These are phyloP conservation scores for Anticlea derivata DNA, from an alignment of 2,888 invertebrate genomes.

Conservation along the genomic window DNA sequence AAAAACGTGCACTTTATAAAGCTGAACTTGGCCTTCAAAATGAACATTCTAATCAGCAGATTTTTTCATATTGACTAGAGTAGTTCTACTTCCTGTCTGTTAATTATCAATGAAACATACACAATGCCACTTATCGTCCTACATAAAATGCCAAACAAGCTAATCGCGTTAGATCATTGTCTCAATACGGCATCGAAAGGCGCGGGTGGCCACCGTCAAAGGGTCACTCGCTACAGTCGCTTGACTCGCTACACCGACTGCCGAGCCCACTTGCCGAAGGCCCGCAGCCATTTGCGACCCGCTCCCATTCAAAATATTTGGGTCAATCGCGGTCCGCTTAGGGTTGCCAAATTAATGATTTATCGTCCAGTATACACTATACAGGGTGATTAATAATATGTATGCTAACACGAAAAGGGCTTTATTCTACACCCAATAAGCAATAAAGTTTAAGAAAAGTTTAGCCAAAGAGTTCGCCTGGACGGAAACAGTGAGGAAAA, in stretches of 20 bases:
- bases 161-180: slow-evolving; percentile 34
- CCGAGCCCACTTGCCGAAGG: slow-evolving; percentile 26
- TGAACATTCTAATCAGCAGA: neutral
- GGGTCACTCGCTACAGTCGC: slow-evolving; percentile 37
- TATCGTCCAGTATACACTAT: slow-evolving; percentile 1
- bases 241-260: slow-evolving; percentile 7
- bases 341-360: slow-evolving; percentile 24
- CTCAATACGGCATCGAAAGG: slow-evolving; percentile 40
- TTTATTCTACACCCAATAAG: no score
- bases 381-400: no score
- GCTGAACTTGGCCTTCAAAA: slow-evolving; percentile 15
- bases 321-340: slow-evolving; percentile 56
- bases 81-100: slow-evolving; percentile 10
- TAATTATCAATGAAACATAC: slow-evolving; percentile 17
- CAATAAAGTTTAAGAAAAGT: no score
- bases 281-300: slow-evolving; percentile 37
- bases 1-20: slow-evolving; percentile 4
- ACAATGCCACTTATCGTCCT: slow-evolving; percentile 14
- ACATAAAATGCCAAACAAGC: slow-evolving; percentile 22
- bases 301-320: slow-evolving; percentile 54
- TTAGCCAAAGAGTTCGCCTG: neutral
- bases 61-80: neutral
- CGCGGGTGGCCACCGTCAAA: slow-evolving; percentile 46
- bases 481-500: neutral
- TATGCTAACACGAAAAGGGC: no score